These are phyloP conservation scores for Andricus curvator DNA, from an alignment of 2,888 invertebrate genomes.

Conservation along the genomic window DNA sequence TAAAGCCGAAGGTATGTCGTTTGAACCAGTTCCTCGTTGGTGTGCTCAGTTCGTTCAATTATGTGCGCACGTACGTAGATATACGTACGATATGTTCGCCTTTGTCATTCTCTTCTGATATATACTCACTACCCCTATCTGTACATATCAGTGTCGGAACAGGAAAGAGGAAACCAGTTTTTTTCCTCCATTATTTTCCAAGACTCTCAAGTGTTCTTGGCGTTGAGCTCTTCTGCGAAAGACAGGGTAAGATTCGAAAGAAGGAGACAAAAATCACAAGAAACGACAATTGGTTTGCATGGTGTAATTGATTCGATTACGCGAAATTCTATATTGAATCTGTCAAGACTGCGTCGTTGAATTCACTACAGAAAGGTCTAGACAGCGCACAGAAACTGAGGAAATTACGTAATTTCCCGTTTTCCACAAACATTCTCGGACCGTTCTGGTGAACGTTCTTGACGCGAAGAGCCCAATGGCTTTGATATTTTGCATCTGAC, in stretches of 20 bases:
- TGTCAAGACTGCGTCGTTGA: conserved; percentile 17
- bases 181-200: conserved; percentile 17
- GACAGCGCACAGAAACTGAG: conserved; percentile 60
- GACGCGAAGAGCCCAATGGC: conserved; percentile 36
- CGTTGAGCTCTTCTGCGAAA: conserved; percentile 3
- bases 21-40: neutral
- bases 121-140: conserved; percentile 20
- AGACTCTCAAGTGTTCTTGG: neutral
- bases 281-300: conserved; percentile 45
- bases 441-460: conserved; percentile 25
- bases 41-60: conserved; percentile 2
- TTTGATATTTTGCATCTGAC: conserved; percentile 54
- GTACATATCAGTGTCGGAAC: neutral
- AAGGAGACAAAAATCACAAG: conserved; percentile 44
- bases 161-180: conserved; percentile 28
- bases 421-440: conserved; percentile 43
- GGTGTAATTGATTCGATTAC: conserved; percentile 67
- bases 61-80: conserved; percentile 25
- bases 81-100: conserved; percentile 13
- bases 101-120: conserved; percentile 20
- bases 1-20: conserved; percentile 31
- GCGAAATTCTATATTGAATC: conserved; percentile 58
- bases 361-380: conserved; percentile 16
- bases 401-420: conserved; percentile 75
- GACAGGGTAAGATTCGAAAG: conserved; percentile 36